These are phyloP conservation scores for Acrobasis suavella DNA, from an alignment of 2,888 invertebrate genomes.

Conservation along the genomic window DNA sequence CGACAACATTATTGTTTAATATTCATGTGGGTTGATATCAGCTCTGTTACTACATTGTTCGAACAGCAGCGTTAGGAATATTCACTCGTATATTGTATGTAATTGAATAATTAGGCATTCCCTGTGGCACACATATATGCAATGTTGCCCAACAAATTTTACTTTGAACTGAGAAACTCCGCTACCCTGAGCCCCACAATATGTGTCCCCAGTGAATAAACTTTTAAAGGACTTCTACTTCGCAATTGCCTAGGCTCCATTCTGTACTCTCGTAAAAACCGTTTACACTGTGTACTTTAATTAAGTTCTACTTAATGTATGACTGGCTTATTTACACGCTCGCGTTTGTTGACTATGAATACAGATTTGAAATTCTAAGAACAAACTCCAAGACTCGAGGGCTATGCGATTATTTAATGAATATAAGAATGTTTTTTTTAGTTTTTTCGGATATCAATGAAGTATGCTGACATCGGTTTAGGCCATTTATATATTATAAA, in stretches of 20 bases:
- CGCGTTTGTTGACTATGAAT: conserved; percentile 16
- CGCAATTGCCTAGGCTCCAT: conserved; percentile 60
- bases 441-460: too few relatives aligned
- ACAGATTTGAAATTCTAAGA: conserved; percentile 1
- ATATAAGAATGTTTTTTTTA: too few relatives aligned
- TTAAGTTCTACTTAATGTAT: conserved; percentile 42
- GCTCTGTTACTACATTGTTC: not conserved
- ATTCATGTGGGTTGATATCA: not conserved
- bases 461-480: too few relatives aligned
- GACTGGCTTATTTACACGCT: conserved; percentile 29
- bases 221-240: conserved; percentile 66
- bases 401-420: not conserved
- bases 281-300: conserved; percentile 44
- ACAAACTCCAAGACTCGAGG: not conserved
- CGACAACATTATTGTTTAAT: not conserved
- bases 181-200: conserved; percentile 39
- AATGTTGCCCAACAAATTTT: conserved; percentile 27
- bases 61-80: not conserved
- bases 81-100: not conserved
- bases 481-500: too few relatives aligned
- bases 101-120: conserved; percentile 11
- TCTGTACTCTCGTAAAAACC: conserved; percentile 49
- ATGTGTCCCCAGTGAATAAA: conserved; percentile 62
- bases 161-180: conserved; percentile 38
- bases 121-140: not conserved